Base-by-base conservation (phyloP, 2,113 vertebrate species). In the Scatophagus argus region DNA sequence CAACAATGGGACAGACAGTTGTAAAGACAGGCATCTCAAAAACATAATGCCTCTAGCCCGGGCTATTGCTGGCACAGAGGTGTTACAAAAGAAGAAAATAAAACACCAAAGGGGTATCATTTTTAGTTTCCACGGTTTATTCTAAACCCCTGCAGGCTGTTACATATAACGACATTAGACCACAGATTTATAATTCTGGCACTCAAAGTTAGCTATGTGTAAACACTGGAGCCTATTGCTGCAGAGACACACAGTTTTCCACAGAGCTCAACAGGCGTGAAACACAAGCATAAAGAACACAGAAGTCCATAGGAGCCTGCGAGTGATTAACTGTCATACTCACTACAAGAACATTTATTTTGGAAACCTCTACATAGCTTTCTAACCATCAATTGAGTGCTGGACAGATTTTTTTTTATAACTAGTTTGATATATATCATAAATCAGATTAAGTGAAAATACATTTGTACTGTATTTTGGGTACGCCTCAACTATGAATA, bases 171-270 rank as follows among this genome's bases (percentile, higher is more conserved):
- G 19, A 77, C 46, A 63, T 36, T 52, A 59, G 52, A 77, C 59
- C 70, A 32, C 81, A 77, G 41, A 44, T 66, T 79, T 69, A 71
- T 38, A 76, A 58, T 65, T 13, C n/a, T 31, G 67, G 54, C 69
- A 65, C 27, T 73, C 43, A 0, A 6, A 67, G 29, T 46, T n/a
- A 74, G 65, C 66, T 55, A 74, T 49, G 66, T 73, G 29, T 36
- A 34, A 67, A 54, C 0, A 4, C 7, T 39, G 67, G 49, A 73
- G 65, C 55, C 46, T 74, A 68, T 54, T 3, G 6, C 77, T 63
- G n/a, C 41, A 49, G 23, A 78, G 58, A 83, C 34, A 29, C 69
- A 58, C 39, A 2, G 52, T 80, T 82, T 79, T 81, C 79, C 86
- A 79, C 36, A 56, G 11, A 74, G 8, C 60, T 74, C 67, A 46